These are phyloP conservation scores for Branchellion lobata DNA, from an alignment of 2,888 invertebrate genomes.

Conservation along the genomic window DNA sequence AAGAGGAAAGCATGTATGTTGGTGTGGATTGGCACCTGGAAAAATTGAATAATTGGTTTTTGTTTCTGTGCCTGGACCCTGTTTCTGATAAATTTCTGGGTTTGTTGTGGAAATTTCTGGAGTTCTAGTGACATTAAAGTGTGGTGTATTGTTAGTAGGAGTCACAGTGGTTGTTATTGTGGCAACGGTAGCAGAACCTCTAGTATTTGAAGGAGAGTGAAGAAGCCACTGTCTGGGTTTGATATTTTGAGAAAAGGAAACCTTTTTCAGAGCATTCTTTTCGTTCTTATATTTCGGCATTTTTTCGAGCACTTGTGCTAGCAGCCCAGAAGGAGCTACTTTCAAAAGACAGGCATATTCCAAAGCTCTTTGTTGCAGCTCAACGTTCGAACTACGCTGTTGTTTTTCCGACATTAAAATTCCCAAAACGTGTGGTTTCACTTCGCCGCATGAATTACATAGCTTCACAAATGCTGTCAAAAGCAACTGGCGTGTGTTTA, in stretches of 20 bases:
- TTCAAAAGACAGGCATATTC: slow-evolving; percentile 95
- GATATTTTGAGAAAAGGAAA: neutral
- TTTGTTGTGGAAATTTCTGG: no score
- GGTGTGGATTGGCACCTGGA: no score
- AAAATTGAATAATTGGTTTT: no score
- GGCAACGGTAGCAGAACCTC: no score
- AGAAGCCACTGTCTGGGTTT: neutral
- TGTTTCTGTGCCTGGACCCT: no score
- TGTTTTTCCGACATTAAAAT: slow-evolving; percentile 78
- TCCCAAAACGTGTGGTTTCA: slow-evolving; percentile 89
- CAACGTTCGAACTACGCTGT: slow-evolving; percentile 93
- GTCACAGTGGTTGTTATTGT: no score
- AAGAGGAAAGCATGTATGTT: no score
- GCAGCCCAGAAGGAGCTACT: slow-evolving; percentile 91
- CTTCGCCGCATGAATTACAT: slow-evolving; percentile 97
- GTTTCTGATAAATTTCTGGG: no score
- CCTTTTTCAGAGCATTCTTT: neutral
- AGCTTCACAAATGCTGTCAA: slow-evolving; percentile 98
- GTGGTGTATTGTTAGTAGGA: no score
- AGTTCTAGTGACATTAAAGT: no score
- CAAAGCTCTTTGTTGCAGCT: slow-evolving; percentile 93
- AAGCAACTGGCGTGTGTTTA: slow-evolving; percentile 90
- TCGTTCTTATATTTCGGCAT: neutral
- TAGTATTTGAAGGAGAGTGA: neutral
- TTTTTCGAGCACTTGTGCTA: slow-evolving; percentile 63